A percentile compares a stretch with the other conserved stretches of the same genome.
Conservation (phyloP, 2,888 invertebrate genomes). For the Epiblema foenella region DNA sequence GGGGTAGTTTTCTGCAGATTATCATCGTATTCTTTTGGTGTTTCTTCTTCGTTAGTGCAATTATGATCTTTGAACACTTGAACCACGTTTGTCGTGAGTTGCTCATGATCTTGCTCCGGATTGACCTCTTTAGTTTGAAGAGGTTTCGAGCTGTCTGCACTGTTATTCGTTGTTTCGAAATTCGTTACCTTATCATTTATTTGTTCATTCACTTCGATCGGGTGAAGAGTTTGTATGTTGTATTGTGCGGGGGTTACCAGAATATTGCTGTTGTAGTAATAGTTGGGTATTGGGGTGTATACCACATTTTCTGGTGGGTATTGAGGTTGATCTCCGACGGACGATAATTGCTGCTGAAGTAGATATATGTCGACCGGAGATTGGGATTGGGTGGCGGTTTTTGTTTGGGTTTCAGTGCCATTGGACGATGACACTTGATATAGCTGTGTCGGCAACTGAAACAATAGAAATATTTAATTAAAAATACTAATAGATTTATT, state of each 20-base stretch:
- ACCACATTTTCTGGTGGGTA: constrained; percentile 48
- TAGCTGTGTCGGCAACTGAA: constrained; percentile 45
- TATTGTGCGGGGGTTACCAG: constrained; percentile 54
- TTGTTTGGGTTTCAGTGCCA: constrained; percentile 11
- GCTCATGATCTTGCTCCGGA: constrained; percentile 56
- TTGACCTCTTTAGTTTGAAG: constrained; percentile 58
- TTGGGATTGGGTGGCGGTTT: constrained; percentile 26
- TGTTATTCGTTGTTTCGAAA: constrained; percentile 30
- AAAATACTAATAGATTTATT: neutral
- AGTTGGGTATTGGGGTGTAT: constrained; percentile 51
- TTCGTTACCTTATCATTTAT: constrained; percentile 35
- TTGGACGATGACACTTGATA: constrained; percentile 42
- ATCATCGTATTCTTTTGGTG: constrained; percentile 53
- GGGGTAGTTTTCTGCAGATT: constrained; percentile 58
- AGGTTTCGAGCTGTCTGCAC: constrained; percentile 54
- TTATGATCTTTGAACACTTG: constrained; percentile 76
- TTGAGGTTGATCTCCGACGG: constrained; percentile 51
- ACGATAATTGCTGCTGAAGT: constrained; percentile 64
- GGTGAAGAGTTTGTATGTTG: constrained; percentile 57
- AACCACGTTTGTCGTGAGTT: constrained; percentile 58
- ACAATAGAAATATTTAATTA: neutral
- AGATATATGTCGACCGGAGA: constrained; percentile 65
- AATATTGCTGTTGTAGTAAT: constrained; percentile 50
- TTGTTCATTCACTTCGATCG: constrained; percentile 42
- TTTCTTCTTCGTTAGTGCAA: constrained; percentile 61